Evolutionary conservation across 92 coral and sea anemone genomes (phyloP).

Genomic region (Phenganax stokvisi): DNA sequence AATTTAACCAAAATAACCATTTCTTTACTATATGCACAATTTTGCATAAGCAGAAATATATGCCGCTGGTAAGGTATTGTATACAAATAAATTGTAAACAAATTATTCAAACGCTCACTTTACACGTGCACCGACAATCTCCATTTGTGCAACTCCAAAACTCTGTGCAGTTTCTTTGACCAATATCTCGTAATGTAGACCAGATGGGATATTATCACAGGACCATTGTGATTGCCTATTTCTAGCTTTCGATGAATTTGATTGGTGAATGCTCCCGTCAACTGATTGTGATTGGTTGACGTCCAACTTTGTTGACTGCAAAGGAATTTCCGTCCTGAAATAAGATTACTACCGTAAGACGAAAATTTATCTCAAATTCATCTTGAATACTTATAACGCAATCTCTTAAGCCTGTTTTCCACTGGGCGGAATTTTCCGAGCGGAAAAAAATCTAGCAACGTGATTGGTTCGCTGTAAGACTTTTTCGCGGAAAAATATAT

Average conservation of each 20-base stretch:
- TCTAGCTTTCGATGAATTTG: constrained; percentile 2
- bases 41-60: no score
- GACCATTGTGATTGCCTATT: constrained; percentile 8
- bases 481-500: no score
- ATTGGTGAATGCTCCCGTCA: neutral
- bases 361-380: no score
- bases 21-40: no score
- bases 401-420: neutral
- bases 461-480: no score
- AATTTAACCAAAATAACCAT: no score
- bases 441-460: neutral
- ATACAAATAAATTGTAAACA: no score
- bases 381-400: no score
- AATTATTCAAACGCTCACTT: constrained; percentile 46
- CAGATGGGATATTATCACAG: constrained; percentile 54
- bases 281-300: neutral
- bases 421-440: neutral
- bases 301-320: neutral
- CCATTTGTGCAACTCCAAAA: constrained; percentile 73
- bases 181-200: constrained; percentile 65
- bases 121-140: constrained; percentile 71
- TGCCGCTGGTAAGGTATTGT: neutral
- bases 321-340: neutral
- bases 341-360: neutral
- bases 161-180: constrained; percentile 74